A percentile compares a stretch with the other conserved stretches of the same genome.
Evolutionary conservation across 2,797 vertebrate species (phyloP).

Genomic region (Lepus oiostolus): DNA sequence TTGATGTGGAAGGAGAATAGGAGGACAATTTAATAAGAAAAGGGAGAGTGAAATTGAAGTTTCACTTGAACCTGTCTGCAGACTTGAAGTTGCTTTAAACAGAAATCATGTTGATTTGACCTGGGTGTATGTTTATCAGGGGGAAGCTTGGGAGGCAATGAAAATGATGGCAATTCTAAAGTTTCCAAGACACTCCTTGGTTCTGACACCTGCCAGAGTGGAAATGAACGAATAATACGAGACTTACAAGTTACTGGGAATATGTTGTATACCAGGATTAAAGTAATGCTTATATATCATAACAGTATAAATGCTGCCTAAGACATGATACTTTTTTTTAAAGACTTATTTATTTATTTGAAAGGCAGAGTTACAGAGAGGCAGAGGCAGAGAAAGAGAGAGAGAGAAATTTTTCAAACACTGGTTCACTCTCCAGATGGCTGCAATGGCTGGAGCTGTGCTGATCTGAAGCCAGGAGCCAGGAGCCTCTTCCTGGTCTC

Average conservation of each 20-base stretch:
- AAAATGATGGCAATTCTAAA: not conserved
- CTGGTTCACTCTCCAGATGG: no score
- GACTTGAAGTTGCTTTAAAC: not conserved
- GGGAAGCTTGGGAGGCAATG: not conserved
- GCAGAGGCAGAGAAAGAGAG: no score
- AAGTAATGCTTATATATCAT: not conserved
- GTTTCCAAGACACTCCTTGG: not conserved
- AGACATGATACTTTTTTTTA: not conserved
- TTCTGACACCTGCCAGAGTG: not conserved
- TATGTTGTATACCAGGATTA: no score
- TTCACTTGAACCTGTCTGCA: not conserved
- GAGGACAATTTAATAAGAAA: not conserved
- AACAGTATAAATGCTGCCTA: no score
- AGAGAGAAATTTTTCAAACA: no score
- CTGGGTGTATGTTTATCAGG: not conserved
- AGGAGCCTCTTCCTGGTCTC: no score
- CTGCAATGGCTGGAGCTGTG: no score
- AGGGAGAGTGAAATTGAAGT: not conserved
- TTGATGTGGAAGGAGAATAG: not conserved
- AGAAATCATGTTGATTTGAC: not conserved
- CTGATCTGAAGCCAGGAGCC: no score
- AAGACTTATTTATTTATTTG: no score
- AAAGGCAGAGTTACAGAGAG: no score
- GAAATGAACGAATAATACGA: not conserved
- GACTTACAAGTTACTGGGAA: not conserved